Conservation (phyloP, 2,888 invertebrate species). For the Lasioglossum vierecki region DNA sequence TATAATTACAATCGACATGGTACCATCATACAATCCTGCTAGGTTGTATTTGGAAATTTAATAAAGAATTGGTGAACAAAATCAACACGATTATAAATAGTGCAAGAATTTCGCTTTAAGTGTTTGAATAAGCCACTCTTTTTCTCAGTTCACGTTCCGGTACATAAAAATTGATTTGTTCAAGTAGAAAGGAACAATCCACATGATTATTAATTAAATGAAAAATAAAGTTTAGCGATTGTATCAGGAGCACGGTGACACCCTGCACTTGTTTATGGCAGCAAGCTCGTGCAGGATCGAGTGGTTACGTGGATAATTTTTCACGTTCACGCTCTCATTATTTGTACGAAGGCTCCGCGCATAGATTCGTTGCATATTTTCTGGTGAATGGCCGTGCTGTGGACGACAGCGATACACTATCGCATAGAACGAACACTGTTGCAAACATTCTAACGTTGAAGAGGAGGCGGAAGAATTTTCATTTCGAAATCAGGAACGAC, state of each 20-base stretch:
- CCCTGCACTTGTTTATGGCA: not conserved
- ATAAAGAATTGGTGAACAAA: too few species aligned
- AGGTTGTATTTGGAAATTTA: too few species aligned
- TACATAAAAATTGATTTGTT: too few species aligned
- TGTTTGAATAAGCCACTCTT: too few species aligned
- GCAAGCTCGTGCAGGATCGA: constrained; percentile 57
- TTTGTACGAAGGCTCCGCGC: constrained; percentile 76
- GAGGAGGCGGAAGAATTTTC: not conserved
- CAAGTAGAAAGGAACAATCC: too few species aligned
- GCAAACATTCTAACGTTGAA: not conserved
- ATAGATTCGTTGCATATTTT: constrained; percentile 42
- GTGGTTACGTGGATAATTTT: constrained; percentile 73
- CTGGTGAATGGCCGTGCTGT: constrained; percentile 18
- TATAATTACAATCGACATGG: too few species aligned
- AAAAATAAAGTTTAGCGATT: not conserved
- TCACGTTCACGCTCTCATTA: constrained; percentile 82
- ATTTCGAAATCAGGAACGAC: not conserved
- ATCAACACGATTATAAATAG: too few species aligned
- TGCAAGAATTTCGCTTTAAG: too few species aligned
- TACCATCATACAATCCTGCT: too few species aligned
- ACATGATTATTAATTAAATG: too few species aligned
- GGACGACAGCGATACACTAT: not conserved
- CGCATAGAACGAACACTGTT: not conserved
- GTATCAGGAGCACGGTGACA: not conserved
- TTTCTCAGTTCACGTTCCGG: too few species aligned